Conservation (phyloP, 2,888 invertebrate genomes). For the Netelia virgata region DNA sequence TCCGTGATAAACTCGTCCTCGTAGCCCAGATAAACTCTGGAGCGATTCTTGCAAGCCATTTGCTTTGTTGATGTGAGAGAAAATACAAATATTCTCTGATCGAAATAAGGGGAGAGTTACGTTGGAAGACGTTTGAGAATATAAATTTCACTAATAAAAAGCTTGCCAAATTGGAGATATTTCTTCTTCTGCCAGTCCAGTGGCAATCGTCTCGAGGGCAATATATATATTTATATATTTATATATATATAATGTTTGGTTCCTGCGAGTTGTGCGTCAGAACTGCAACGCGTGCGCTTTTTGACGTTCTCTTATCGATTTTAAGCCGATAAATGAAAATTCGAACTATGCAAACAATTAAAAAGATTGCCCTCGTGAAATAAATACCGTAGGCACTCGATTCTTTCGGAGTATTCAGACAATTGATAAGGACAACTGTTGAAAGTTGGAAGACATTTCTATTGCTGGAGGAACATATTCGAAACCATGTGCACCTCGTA, state of each 20-base stretch:
- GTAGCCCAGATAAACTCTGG: constrained; percentile 91
- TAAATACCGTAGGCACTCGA: not conserved
- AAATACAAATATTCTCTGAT: not conserved
- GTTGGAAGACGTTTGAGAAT: constrained; percentile 3
- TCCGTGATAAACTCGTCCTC: constrained; percentile 92
- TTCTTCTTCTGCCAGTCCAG: not conserved
- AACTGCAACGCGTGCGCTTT: constrained; percentile 65
- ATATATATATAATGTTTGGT: constrained; percentile 20
- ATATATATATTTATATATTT: constrained; percentile 2
- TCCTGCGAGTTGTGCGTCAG: constrained; percentile 54
- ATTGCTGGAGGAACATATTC: constrained; percentile 10
- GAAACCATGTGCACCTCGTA: constrained; percentile 12
- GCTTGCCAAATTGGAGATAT: not conserved
- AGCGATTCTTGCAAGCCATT: constrained; percentile 86
- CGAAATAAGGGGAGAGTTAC: not conserved
- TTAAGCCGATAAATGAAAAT: constrained; percentile 39
- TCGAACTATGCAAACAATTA: constrained; percentile 16
- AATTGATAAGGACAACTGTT: not conserved
- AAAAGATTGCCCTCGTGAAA: not conserved
- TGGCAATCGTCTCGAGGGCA: not conserved
- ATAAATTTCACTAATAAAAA: not conserved
- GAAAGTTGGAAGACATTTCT: constrained; percentile 36
- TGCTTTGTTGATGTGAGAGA: constrained; percentile 36
- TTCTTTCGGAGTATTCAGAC: not conserved
- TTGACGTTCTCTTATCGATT: constrained; percentile 60